Percentiles rank a stretch among this genome's conserved stretches.
Conservation (phyloP, 37 sponge, comb jelly and placozoan genomes). For the Lycopodina hypogea region DNA sequence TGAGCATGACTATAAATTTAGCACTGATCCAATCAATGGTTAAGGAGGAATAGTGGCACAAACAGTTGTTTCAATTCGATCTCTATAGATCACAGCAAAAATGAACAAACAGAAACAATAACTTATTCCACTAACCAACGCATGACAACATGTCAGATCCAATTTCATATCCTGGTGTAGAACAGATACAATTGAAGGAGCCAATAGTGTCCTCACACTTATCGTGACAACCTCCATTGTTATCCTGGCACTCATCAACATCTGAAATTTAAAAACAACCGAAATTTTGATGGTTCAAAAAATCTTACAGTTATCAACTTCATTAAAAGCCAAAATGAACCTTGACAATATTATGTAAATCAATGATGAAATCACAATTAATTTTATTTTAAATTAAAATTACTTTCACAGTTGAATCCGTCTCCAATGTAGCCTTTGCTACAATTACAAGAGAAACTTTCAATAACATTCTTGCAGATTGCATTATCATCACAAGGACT, state of each 20-base stretch:
- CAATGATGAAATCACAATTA: no score
- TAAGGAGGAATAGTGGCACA: no score
- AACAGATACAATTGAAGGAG: conserved; percentile 14
- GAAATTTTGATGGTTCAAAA: no score
- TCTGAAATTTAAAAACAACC: no score
- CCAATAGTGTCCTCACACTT: conserved; percentile 35
- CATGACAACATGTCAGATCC: not conserved
- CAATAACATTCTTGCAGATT: conserved; percentile 17
- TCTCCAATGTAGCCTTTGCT: conserved; percentile 23
- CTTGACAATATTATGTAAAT: not conserved
- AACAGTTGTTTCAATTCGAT: no score
- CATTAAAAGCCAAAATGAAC: not conserved
- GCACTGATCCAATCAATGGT: no score
- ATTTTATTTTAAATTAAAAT: no score
- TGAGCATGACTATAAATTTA: no score
- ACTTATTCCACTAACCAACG: not conserved
- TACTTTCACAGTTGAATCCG: not conserved
- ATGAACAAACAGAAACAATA: no score
- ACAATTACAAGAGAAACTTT: conserved; percentile 17
- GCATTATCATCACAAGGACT: conserved; percentile 17
- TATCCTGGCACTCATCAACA: not conserved
- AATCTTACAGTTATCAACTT: no score
- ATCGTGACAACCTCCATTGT: conserved; percentile 8
- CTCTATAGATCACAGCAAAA: no score
- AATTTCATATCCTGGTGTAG: not conserved